Conservation (phyloP, 2,888 invertebrate species). For the Oxytorus armatus region DNA sequence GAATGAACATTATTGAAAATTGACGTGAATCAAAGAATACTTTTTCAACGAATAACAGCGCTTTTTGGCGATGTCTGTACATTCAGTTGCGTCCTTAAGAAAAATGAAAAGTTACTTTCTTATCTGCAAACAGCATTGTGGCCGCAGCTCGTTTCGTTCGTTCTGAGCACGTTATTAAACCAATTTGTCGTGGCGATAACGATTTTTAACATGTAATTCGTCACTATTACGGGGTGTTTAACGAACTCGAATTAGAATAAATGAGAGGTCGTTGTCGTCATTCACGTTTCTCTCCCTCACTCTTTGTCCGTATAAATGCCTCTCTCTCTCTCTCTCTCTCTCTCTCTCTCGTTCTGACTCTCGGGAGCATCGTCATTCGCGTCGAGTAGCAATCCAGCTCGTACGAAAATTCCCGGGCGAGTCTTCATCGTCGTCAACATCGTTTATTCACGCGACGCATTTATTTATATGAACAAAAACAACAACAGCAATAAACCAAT, state of each 20-base stretch:
- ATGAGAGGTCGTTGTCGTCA: constrained; percentile 69
- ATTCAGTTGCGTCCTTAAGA: neutral
- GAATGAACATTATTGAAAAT: no score
- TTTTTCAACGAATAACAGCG: neutral
- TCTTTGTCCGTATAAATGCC: no score
- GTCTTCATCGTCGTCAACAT: constrained; percentile 28
- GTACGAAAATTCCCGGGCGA: constrained; percentile 2
- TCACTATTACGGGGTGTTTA: constrained; percentile 62
- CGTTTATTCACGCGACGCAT: constrained; percentile 46
- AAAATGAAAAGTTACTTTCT: constrained; percentile 34
- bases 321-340: constrained; percentile 26
- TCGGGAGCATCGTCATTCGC: constrained; percentile 44
- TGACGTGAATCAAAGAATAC: no score
- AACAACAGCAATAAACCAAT: no score
- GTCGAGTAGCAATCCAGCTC: constrained; percentile 6
- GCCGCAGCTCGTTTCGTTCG: constrained; percentile 28
- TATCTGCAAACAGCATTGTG: constrained; percentile 32
- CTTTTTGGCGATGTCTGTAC: neutral
- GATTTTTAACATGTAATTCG: constrained; percentile 65
- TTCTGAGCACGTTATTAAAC: constrained; percentile 45
- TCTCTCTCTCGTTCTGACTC: constrained; percentile 13
- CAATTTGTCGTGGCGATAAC: constrained; percentile 49
- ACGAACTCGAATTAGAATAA: constrained; percentile 71
- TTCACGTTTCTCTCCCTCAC: constrained; percentile 53
- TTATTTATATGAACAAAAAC: neutral